Evolutionary conservation across 2,113 vertebrate species (phyloP), one percentile per base, ranked within the genome.

Genomic region (Murina feae): DNA sequence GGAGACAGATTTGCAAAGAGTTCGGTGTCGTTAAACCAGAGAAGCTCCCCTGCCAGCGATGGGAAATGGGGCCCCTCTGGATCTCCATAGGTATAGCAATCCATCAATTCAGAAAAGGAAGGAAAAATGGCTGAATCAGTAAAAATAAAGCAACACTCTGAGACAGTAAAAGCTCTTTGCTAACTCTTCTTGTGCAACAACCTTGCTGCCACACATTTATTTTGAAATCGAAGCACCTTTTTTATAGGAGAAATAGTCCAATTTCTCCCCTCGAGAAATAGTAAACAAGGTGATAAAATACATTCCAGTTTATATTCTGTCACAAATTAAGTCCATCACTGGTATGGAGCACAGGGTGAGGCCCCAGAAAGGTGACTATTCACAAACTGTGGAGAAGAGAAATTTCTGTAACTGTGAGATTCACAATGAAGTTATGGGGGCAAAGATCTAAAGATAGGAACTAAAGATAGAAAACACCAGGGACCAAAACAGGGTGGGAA

Each of bases 141-240:
- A 85, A 80, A 93, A 94, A 65, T 11, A 63, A 93, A 63, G 63
- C 71, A 89, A 28, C 16, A 28, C 0, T 25, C 9, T 32, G 53
- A 80, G 10, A 74, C 25, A 60, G 18, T 35, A 23, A 42, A 51
- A 68, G 44, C 58, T 63, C 42, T 89, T 55, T 72, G n/a, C 68
- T 86, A 79, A 69, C 32, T 47, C 58, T 55, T 49, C 49, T 69
- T n/a, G 44, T 23, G 2, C 3, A 53, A 72, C 39, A 78, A 28
- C 12, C 20, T 85, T 21, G 23, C 49, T 39, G n/a, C 20, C 65
- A 69, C 12, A 30, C 49, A 60, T 60, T 71, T 53, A 55, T 80
- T 95, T 37, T 79, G 44, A 88, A 92, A 76, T 84, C 2, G 5
- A 93, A 93, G 82, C 20, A 55, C 4, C 55, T 11, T 21, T 83